These are phyloP conservation scores for Aphelocoma coerulescens DNA, from an alignment of 2,113 vertebrate species.

Conservation along the genomic window DNA sequence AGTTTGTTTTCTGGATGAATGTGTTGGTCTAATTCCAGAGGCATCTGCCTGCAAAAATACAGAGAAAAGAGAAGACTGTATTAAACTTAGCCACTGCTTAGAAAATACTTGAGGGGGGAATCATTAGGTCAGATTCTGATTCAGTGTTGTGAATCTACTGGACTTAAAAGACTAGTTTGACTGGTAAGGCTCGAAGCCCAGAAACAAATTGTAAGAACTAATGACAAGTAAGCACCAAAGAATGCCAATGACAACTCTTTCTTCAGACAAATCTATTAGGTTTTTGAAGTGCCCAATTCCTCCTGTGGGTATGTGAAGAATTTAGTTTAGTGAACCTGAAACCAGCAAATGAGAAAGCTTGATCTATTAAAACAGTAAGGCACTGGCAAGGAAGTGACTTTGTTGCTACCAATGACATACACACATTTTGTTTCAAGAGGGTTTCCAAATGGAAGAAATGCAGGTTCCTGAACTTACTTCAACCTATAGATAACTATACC, in stretches of 20 bases:
- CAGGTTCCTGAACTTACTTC: not conserved
- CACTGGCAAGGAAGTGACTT: not conserved
- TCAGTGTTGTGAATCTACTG: not conserved
- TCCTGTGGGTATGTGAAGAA: not conserved
- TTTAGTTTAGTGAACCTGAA: not conserved
- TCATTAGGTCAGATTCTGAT: not conserved
- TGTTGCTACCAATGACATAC: not conserved
- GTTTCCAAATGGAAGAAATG: not conserved
- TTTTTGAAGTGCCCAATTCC: not conserved
- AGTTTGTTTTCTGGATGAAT: constrained; percentile 2
- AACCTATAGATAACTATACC: not conserved
- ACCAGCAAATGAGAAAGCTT: not conserved
- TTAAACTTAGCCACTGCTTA: not conserved
- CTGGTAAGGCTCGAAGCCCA: not conserved
- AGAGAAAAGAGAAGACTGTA: not conserved
- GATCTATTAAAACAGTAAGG: not conserved
- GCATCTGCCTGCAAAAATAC: not conserved
- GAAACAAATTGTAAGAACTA: not conserved
- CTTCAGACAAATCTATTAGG: not conserved
- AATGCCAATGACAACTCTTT: not conserved
- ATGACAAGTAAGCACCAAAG: not conserved
- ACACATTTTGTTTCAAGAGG: not conserved
- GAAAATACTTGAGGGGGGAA: not conserved
- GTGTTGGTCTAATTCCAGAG: not conserved
- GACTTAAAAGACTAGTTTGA: not conserved